A percentile compares a stretch with the other conserved stretches of the same genome.
Conservation (phyloP, 2,797 vertebrate species). For the Scolopax bukidnonensis region DNA sequence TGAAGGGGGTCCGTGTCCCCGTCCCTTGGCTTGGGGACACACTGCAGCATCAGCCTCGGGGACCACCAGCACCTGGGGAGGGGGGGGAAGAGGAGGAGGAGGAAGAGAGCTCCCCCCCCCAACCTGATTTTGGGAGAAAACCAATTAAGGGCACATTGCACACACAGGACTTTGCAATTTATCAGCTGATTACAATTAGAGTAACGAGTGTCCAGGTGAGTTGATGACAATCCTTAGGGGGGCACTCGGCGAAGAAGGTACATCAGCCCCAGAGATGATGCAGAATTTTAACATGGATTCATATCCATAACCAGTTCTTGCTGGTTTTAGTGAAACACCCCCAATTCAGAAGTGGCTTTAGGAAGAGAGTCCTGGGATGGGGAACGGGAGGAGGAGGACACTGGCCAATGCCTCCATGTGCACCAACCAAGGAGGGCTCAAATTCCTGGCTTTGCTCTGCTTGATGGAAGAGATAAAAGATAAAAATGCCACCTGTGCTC, state of each 20-base stretch:
- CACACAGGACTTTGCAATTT: background rate
- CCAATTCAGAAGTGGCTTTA: background rate
- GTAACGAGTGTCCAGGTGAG: background rate
- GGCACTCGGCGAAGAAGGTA: background rate
- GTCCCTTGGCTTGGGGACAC: rapidly evolving
- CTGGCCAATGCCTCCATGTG: background rate
- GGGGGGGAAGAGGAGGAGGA: background rate
- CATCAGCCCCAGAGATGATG: background rate
- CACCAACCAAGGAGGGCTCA: background rate
- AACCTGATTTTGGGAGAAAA: background rate
- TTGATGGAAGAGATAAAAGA: background rate
- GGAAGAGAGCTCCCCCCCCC: background rate
- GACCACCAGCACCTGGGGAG: background rate
- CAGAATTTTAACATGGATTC: background rate
- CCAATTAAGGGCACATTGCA: rapidly evolving
- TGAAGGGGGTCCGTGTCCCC: rapidly evolving
- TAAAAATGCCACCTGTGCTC: background rate
- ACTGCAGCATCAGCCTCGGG: rapidly evolving
- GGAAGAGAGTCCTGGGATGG: background rate
- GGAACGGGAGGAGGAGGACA: background rate
- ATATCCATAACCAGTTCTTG: background rate
- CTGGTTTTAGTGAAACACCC: background rate
- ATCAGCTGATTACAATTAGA: background rate
- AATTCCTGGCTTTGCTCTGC: rapidly evolving
- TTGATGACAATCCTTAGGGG: background rate